These are phyloP conservation scores for Clarias pachynema DNA, from an alignment of 2,797 vertebrate genomes.

Conservation along the genomic window DNA sequence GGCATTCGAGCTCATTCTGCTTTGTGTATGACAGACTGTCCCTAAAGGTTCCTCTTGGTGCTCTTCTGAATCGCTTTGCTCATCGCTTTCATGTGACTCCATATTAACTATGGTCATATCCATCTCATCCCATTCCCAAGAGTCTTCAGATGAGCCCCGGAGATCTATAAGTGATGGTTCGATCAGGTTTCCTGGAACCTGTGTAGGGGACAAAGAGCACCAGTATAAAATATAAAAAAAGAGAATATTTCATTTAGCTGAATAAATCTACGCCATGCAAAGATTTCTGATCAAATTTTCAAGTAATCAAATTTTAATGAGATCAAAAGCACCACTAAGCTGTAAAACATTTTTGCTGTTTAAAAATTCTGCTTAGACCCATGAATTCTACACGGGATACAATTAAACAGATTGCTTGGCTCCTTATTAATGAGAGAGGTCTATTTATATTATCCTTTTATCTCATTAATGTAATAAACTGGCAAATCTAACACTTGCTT, in stretches of 20 bases:
- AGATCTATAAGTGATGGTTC: conserved; percentile 88
- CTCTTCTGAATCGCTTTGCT: conserved; percentile 63
- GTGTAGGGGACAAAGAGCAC: conserved; percentile 27
- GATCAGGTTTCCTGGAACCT: conserved; percentile 86
- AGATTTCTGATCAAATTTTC: conserved; percentile 22
- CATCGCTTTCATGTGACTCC: conserved; percentile 73
- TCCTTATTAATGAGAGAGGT: conserved; percentile 76
- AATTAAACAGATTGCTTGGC: conserved; percentile 78
- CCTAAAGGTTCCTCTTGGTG: conserved; percentile 40
- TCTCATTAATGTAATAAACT: conserved; percentile 78
- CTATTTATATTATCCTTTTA: conserved; percentile 80
- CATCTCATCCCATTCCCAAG: conserved; percentile 97
- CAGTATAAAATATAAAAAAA: conserved; percentile 20
- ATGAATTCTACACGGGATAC: conserved; percentile 74
- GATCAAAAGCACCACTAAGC: conserved; percentile 68
- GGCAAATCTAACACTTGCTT: conserved; percentile 68
- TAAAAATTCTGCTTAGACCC: conserved; percentile 74
- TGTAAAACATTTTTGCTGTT: conserved; percentile 60
- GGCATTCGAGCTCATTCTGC: conserved; percentile 56
- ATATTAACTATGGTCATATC: conserved; percentile 87
- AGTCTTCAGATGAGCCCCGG: conserved; percentile 81
- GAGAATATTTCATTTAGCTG: not conserved
- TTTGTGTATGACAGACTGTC: conserved; percentile 55
- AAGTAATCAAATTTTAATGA: conserved; percentile 54
- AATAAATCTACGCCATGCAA: not conserved